phyloP scores from a whole-genome alignment of 2,113 vertebrate species.

The Mirza zaza region DNA sequence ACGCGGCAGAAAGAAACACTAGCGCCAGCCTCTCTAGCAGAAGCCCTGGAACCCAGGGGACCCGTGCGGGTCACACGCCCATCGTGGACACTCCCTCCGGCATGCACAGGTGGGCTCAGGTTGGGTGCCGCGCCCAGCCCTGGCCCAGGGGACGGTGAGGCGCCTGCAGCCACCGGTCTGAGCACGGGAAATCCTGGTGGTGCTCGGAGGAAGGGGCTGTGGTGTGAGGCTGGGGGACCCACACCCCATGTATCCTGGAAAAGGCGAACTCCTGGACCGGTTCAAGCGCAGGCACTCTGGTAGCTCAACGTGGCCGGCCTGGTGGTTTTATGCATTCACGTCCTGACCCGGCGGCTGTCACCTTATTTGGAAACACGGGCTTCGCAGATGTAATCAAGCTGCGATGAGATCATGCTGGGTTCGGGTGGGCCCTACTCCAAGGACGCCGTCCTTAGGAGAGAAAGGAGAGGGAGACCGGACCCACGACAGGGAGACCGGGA shows the following conservation, averaged over 20 bases:
- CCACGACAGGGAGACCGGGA: not conserved
- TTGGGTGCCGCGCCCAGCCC: not conserved
- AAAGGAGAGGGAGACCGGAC: not conserved
- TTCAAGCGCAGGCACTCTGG: not conserved
- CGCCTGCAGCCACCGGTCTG: too few relatives aligned
- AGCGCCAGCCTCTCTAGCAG: not conserved
- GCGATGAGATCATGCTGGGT: not conserved
- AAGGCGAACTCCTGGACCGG: not conserved
- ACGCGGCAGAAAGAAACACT: rapidly evolving
- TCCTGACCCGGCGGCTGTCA: not conserved
- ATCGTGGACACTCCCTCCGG: rapidly evolving
- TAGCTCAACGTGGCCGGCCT: not conserved
- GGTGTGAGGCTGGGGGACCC: too few relatives aligned
- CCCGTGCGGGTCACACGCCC: rapidly evolving
- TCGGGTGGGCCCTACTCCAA: not conserved
- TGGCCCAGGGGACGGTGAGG: too few relatives aligned
- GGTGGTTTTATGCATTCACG: too few relatives aligned
- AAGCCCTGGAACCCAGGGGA: not conserved
- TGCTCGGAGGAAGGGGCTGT: rapidly evolving
- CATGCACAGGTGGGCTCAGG: not conserved
- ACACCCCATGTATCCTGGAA: not conserved
- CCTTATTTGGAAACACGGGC: not conserved
- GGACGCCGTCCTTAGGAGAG: not conserved
- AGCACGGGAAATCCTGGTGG: too few relatives aligned
- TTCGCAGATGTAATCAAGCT: not conserved